Base-by-base conservation (phyloP, 2,113 vertebrate species). In the Eleginops maclovinus region DNA sequence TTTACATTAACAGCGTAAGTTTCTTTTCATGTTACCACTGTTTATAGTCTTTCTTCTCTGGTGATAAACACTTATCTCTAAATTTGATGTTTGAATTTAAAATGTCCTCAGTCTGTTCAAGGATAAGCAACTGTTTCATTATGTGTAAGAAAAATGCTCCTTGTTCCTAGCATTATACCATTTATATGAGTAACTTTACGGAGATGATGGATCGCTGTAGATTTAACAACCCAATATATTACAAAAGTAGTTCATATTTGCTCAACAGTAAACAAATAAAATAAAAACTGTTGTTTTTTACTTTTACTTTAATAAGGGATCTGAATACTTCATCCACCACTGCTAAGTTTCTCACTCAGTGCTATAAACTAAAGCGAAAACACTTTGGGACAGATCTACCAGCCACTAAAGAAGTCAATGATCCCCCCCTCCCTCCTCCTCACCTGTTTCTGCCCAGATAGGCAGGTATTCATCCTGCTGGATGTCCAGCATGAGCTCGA, bases 401-500 rank as follows among this genome's bases (percentile, higher is more conserved):
- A 73, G 3, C 0, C 17, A 13, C 19, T 64, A 59, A 71, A 49
- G n/a, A 40, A 49, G 5, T 50, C 28, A 61, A 19, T 16, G 14
- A 40, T 2, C 1, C 44, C 58, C 14, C 14, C 0, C 14, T 53
- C 9, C 0, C n/a, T n/a, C n/a, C n/a, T n/a, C 9, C 93, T 89
- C 93, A 99, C 98, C 97, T 43, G 97, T 98, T 79, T 99, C 98
- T 77, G 97, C 98, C 98, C 98, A 99, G 19, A 99, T 96, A 0
- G 98, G 98, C 81, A 99, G 93, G 87, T 99, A 98, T 86, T 99
- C 97, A 19, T 99, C 98, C 89, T 99, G 98, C 84, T 99, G 98
- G 78, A 99, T 99, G 90, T 99, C 98, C 92, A 99, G 91, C 98
- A 99, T 99, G 89, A 99, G 94, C 94, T 99, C 98, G 83, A 99